These are phyloP conservation scores for Melanogrammus aeglefinus DNA, from an alignment of 2,797 vertebrate genomes.

Conservation along the genomic window DNA sequence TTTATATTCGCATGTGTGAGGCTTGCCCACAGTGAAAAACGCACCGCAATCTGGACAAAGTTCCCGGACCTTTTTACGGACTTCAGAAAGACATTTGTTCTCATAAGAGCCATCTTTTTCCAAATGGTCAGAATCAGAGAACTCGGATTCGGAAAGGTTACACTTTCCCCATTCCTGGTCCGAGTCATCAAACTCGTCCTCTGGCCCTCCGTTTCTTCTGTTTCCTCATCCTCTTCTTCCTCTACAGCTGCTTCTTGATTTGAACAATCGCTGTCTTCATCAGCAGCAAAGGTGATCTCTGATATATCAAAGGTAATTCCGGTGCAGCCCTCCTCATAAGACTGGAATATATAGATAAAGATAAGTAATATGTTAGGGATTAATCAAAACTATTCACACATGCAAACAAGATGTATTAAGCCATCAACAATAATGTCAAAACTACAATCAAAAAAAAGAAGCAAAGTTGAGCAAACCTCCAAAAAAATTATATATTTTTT, in stretches of 20 bases:
- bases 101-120: not conserved
- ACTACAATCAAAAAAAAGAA: no score
- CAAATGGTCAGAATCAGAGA: not conserved
- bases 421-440: not conserved
- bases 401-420: not conserved
- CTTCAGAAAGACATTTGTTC: not conserved
- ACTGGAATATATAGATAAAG: not conserved
- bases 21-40: not conserved
- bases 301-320: constrained; percentile 2
- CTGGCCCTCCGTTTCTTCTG: not conserved
- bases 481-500: not conserved
- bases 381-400: not conserved
- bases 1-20: not conserved
- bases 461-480: no score
- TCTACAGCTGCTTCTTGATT: not conserved
- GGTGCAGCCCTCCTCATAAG: constrained; percentile 2
- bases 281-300: not conserved
- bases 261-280: not conserved
- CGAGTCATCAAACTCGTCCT: not conserved
- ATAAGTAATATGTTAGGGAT: not conserved
- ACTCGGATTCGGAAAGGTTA: not conserved
- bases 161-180: not conserved
- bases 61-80: not conserved
- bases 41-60: not conserved
- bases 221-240: not conserved